These are phyloP conservation scores for Holothuria glaberrima DNA, from an alignment of 35 echinoderm and acorn worm genomes.

Conservation along the genomic window DNA sequence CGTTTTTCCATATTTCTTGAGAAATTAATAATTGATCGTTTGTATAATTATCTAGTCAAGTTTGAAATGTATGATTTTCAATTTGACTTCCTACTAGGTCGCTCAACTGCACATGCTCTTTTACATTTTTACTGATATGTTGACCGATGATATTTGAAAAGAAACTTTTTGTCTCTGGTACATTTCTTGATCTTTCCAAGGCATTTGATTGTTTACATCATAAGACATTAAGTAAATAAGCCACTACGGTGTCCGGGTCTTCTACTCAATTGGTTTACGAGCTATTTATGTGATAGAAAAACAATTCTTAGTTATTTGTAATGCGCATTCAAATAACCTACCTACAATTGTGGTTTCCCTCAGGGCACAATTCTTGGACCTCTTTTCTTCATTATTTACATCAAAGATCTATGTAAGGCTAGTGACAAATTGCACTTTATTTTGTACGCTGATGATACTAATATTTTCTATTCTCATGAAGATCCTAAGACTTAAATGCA, in stretches of 20 bases:
- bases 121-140: constrained; percentile 34
- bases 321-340: not conserved
- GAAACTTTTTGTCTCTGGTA: constrained; percentile 25
- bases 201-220: not conserved
- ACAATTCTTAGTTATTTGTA: not conserved
- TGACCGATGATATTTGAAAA: constrained; percentile 36
- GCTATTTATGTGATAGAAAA: constrained; percentile 27
- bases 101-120: constrained; percentile 22
- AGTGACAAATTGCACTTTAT: too few relatives aligned
- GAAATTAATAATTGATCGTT: too few relatives aligned
- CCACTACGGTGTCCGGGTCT: not conserved
- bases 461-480: too few relatives aligned
- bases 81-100: constrained; percentile 2
- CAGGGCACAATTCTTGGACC: not conserved
- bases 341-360: not conserved
- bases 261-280: constrained; percentile 1
- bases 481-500: too few relatives aligned
- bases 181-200: constrained; percentile 4
- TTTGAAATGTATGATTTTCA: constrained; percentile 24
- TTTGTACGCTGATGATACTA: too few relatives aligned
- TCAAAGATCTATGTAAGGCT: too few relatives aligned
- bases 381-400: too few relatives aligned
- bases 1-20: not conserved
- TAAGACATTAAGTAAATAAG: not conserved
- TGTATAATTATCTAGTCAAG: not conserved